These are phyloP conservation scores for Panzeria rudis DNA, from an alignment of 2,888 invertebrate species.

Conservation along the genomic window DNA sequence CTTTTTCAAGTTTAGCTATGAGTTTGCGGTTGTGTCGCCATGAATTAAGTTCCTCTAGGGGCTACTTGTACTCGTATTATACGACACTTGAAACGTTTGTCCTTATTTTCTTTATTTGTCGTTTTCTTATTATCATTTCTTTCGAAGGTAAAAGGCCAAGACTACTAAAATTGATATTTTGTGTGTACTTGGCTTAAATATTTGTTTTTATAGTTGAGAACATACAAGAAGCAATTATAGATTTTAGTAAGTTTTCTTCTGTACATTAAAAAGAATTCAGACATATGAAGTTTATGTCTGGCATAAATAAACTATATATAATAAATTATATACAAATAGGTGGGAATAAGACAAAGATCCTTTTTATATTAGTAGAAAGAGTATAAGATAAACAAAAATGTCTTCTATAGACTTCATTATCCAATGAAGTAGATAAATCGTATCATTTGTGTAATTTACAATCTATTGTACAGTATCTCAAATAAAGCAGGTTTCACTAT, in stretches of 20 bases:
- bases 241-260: background rate
- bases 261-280: background rate
- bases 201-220: slow-evolving; percentile 4
- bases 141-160: slow-evolving; percentile 60
- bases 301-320: background rate
- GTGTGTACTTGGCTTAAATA: background rate
- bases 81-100: slow-evolving; percentile 61
- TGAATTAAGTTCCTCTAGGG: slow-evolving; percentile 65
- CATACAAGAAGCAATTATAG: slow-evolving; percentile 19
- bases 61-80: slow-evolving; percentile 65
- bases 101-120: slow-evolving; percentile 37
- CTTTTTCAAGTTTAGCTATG: slow-evolving; percentile 18
- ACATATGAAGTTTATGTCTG: background rate
- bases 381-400: background rate
- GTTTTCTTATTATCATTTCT: slow-evolving; percentile 28
- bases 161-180: slow-evolving; percentile 33
- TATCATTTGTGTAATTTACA: no score
- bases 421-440: no score
- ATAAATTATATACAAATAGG: background rate
- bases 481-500: no score
- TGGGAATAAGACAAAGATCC: no score
- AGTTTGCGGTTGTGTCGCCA: slow-evolving; percentile 51
- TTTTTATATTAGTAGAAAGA: background rate
- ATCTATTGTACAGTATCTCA: no score
- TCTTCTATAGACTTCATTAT: no score